Conservation (phyloP, 2,797 vertebrate species). For the Sebastes nivosus region DNA sequence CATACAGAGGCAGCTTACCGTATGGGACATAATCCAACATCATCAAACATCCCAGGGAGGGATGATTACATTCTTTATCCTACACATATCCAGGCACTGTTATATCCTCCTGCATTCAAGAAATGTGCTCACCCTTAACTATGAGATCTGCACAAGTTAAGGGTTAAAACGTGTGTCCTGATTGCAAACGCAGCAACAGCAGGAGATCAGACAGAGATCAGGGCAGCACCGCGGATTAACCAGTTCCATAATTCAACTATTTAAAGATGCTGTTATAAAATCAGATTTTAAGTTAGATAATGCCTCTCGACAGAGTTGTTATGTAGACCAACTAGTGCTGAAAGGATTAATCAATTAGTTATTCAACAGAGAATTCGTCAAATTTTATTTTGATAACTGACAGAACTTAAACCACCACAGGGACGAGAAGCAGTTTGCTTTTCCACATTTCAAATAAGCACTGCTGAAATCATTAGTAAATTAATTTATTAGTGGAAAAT, state of each 20-base stretch:
- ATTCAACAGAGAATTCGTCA: neutral
- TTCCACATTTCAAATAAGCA: neutral
- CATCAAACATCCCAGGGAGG: slow-evolving; percentile 36
- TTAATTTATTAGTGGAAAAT: neutral
- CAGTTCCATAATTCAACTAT: slow-evolving; percentile 61
- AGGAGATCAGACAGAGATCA: slow-evolving; percentile 51
- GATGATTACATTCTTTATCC: slow-evolving; percentile 70
- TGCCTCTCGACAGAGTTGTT: neutral
- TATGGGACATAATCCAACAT: slow-evolving; percentile 63
- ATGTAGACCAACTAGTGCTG: slow-evolving; percentile 29
- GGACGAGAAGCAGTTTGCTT: neutral
- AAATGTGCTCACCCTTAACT: slow-evolving; percentile 22
- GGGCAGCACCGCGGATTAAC: slow-evolving; percentile 51
- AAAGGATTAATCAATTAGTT: slow-evolving; percentile 31
- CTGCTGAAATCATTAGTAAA: neutral
- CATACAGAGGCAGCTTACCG: slow-evolving; percentile 30
- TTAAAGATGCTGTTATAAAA: slow-evolving; percentile 49
- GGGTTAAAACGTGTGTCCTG: slow-evolving; percentile 58
- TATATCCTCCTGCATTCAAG: slow-evolving; percentile 15
- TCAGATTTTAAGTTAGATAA: slow-evolving; percentile 51
- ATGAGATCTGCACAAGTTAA: slow-evolving; percentile 33
- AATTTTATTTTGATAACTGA: neutral
- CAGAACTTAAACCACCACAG: neutral
- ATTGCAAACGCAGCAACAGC: slow-evolving; percentile 47
- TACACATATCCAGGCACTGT: slow-evolving; percentile 22